Evolutionary conservation across 2,888 invertebrate genomes (phyloP).

Genomic region (Diaperis boleti): DNA sequence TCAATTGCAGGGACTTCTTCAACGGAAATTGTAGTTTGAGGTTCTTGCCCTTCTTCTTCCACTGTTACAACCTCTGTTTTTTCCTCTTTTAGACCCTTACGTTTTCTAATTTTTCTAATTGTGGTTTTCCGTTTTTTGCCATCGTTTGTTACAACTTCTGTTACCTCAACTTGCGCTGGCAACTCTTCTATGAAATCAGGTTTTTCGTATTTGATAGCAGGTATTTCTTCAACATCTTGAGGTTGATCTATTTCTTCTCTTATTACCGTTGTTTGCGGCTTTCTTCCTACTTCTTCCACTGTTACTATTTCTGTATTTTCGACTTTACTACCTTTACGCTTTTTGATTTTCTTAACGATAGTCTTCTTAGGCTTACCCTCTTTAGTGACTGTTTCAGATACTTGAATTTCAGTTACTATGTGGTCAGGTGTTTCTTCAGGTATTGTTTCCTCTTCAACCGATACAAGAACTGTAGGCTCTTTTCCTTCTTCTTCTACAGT

Average conservation of each 20-base stretch:
- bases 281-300: slow-evolving; percentile 66
- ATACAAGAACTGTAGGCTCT: slow-evolving; percentile 57
- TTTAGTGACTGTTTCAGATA: slow-evolving; percentile 42
- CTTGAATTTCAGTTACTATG: slow-evolving; percentile 52
- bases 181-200: slow-evolving; percentile 54
- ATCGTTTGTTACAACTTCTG: slow-evolving; percentile 45
- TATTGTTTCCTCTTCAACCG: slow-evolving; percentile 46
- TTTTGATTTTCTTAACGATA: slow-evolving; percentile 59
- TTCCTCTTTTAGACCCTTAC: slow-evolving; percentile 64
- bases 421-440: slow-evolving; percentile 56
- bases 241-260: slow-evolving; percentile 62
- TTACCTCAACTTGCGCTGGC: slow-evolving; percentile 56
- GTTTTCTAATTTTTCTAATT: slow-evolving; percentile 60
- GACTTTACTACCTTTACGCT: slow-evolving; percentile 57
- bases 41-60: slow-evolving; percentile 65
- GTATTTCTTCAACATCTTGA: slow-evolving; percentile 44
- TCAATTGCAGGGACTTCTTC: slow-evolving; percentile 51
- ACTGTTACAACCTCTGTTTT: slow-evolving; percentile 66
- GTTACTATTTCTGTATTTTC: slow-evolving; percentile 66
- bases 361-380: slow-evolving; percentile 55
- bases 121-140: slow-evolving; percentile 14
- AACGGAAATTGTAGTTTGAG: slow-evolving; percentile 59
- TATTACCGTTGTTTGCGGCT: slow-evolving; percentile 63
- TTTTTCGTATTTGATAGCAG: slow-evolving; percentile 33
- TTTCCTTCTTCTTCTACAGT: slow-evolving; percentile 49